Evolutionary conservation across 2,888 invertebrate genomes (phyloP).

Genomic region (Pemphredon lugubris): DNA sequence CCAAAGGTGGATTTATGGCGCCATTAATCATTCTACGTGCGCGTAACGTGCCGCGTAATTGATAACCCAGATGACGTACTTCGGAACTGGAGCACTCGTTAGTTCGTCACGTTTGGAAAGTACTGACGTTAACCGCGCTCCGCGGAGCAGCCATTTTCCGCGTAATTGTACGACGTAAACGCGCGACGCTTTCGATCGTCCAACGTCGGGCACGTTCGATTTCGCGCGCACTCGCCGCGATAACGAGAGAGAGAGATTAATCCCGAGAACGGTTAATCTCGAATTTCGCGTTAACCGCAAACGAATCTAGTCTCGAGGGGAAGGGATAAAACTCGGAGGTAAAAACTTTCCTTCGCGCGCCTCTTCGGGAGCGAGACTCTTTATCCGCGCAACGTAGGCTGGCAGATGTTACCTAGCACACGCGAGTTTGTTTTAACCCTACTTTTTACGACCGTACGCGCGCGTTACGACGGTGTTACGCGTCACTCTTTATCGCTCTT

Average conservation of each 20-base stretch:
- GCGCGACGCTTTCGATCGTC: slow-evolving; percentile 21
- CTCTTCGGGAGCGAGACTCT: too few species aligned
- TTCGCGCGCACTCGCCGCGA: neutral
- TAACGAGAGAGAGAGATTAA: too few species aligned
- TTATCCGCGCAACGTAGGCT: too few species aligned
- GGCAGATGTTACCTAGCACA: too few species aligned
- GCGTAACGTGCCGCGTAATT: slow-evolving; percentile 60
- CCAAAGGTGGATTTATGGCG: slow-evolving; percentile 62
- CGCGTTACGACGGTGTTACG: neutral
- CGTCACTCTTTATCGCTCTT: slow-evolving; percentile 41
- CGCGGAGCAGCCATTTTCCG: slow-evolving; percentile 49
- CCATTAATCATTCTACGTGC: slow-evolving; percentile 60
- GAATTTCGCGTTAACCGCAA: too few species aligned
- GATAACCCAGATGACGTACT: slow-evolving; percentile 66
- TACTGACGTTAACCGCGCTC: slow-evolving; percentile 40
- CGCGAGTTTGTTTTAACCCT: slow-evolving; percentile 25
- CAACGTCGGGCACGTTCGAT: neutral
- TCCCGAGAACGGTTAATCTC: too few species aligned
- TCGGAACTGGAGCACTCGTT: slow-evolving; percentile 63
- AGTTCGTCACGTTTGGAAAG: slow-evolving; percentile 52
- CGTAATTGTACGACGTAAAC: slow-evolving; percentile 35
- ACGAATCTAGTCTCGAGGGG: too few species aligned
- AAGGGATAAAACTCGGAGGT: too few species aligned
- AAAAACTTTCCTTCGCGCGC: neutral
- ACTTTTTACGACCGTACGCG: slow-evolving; percentile 71